phyloP scores from a whole-genome alignment of 2,888 invertebrate genomes.

The Neoascia interrupta region DNA sequence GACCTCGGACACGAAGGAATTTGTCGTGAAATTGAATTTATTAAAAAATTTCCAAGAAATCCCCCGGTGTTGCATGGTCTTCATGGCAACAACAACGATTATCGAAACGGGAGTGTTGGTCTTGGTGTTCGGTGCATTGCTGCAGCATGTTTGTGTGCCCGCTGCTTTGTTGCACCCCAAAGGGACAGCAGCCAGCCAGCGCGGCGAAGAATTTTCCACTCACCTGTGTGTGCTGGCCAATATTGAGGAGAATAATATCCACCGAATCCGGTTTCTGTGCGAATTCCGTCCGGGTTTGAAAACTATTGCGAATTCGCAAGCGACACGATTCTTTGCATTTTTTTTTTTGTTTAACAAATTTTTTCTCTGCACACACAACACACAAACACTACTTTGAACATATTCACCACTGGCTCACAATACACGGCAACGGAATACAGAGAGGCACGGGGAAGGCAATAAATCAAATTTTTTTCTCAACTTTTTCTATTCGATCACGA shows the following conservation, averaged over 20 bases:
- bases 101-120: too few species aligned
- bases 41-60: not conserved
- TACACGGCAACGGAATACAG: not conserved
- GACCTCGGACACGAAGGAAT: too few species aligned
- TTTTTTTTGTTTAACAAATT: slow-evolving; percentile 4
- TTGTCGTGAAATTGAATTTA: too few species aligned
- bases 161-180: not conserved
- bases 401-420: slow-evolving; percentile 56
- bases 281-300: slow-evolving; percentile 1
- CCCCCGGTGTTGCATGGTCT: not conserved
- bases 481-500: slow-evolving; percentile 13
- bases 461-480: slow-evolving; percentile 47
- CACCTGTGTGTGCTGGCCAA: slow-evolving; percentile 37
- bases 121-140: too few species aligned
- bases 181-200: too few species aligned
- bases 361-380: slow-evolving; percentile 35
- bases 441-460: slow-evolving; percentile 8
- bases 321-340: not conserved
- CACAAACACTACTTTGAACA: slow-evolving; percentile 28
- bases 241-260: slow-evolving; percentile 22
- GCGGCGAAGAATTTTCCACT: slow-evolving; percentile 30
- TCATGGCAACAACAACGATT: not conserved
- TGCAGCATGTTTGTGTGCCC: too few species aligned
- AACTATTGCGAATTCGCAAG: slow-evolving; percentile 9
- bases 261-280: not conserved